Evolutionary conservation across 2,888 invertebrate genomes (phyloP).

Genomic region (Oscheius sp.): DNA sequence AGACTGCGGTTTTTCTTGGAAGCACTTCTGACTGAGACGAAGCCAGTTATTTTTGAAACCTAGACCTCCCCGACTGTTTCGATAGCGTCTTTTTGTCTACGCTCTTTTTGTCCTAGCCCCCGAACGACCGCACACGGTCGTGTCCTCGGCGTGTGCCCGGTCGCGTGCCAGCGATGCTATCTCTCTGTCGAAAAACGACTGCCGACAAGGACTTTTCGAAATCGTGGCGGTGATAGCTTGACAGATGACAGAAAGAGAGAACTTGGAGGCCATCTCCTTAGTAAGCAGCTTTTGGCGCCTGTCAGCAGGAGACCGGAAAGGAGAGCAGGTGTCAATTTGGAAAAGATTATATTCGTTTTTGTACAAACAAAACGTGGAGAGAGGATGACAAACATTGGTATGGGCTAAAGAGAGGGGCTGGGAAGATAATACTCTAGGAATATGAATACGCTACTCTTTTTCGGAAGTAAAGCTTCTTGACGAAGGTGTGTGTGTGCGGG

Average conservation of each 20-base stretch:
- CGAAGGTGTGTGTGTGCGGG: not conserved
- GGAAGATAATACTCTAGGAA: constrained; percentile 16
- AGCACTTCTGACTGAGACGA: no score
- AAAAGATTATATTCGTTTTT: not conserved
- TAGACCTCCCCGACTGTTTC: not conserved
- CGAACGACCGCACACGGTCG: not conserved
- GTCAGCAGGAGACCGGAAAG: constrained; percentile 13
- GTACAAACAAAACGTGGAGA: not conserved
- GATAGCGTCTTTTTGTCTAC: not conserved
- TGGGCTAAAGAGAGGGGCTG: not conserved
- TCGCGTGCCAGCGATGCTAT: constrained; percentile 22
- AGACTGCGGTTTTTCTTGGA: no score
- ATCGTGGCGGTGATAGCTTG: constrained; percentile 27
- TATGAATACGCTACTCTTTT: constrained; percentile 14
- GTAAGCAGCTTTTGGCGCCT: constrained; percentile 25
- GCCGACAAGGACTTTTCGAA: constrained; percentile 37
- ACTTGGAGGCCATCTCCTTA: constrained; percentile 7
- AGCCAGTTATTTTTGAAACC: no score
- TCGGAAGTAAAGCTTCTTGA: constrained; percentile 24
- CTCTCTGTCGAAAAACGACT: constrained; percentile 14
- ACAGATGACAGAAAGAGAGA: constrained; percentile 21
- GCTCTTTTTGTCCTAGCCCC: not conserved
- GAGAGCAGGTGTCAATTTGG: not conserved
- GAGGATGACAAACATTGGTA: constrained; percentile 4
- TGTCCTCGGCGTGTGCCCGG: constrained; percentile 16